Evolutionary conservation across 2,113 vertebrate genomes (phyloP).

Genomic region (Syngnathus typhle): DNA sequence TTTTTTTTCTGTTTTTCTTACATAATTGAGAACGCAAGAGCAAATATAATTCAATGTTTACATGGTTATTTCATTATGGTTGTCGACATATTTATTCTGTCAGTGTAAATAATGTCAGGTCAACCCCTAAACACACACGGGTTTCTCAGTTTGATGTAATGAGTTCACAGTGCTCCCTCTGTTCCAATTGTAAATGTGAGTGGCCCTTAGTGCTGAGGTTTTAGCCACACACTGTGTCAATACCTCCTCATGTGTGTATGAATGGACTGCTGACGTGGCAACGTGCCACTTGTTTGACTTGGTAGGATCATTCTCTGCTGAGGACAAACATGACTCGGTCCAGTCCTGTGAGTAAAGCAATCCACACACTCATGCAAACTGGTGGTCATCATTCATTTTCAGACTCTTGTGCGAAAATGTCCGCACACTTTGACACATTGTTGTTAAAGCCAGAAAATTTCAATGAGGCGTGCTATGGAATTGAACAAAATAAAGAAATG

Average conservation of each 20-base stretch:
- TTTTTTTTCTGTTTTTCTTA: background rate
- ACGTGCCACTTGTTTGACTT: conserved; percentile 69
- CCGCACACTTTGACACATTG: conserved; percentile 7
- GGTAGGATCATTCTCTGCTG: conserved; percentile 64
- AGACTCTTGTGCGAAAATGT: conserved; percentile 24
- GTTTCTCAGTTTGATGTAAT: conserved; percentile 39
- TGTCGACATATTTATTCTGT: conserved; percentile 25
- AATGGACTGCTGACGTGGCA: conserved; percentile 63
- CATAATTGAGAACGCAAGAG: background rate
- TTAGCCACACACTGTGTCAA: conserved; percentile 54
- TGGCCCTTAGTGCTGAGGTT: conserved; percentile 40
- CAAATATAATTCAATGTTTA: background rate
- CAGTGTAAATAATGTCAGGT: conserved; percentile 24
- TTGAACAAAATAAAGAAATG: background rate
- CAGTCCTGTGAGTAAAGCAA: conserved; percentile 23
- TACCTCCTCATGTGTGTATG: conserved; percentile 51
- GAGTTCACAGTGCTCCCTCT: conserved; percentile 28
- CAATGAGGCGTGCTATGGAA: background rate
- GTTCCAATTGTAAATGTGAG: conserved; percentile 41
- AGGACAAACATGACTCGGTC: conserved; percentile 61
- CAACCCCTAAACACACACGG: conserved; percentile 23
- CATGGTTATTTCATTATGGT: background rate
- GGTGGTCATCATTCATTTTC: conserved; percentile 35
- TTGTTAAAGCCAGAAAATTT: conserved; percentile 7
- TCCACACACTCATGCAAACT: conserved; percentile 20